phyloP scores from a whole-genome alignment of 2,888 invertebrate species.

The Anticlea derivata region DNA sequence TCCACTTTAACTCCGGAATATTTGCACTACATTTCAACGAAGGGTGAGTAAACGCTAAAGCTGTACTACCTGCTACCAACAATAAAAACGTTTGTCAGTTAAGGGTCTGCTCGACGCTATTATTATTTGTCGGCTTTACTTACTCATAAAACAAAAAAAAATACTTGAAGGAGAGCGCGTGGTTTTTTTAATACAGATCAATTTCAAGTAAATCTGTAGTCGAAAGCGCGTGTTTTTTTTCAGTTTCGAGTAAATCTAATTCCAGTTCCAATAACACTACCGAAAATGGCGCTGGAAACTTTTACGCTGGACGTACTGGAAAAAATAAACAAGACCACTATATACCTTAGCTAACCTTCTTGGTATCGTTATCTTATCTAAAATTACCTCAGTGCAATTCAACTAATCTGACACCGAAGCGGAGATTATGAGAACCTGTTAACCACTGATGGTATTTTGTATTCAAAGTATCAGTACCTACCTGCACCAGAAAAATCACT shows the following conservation, averaged over 20 bases:
- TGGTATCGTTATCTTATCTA: constrained; percentile 73
- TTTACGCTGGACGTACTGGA: background rate
- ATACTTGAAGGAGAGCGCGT: no score
- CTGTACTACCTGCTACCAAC: constrained; percentile 73
- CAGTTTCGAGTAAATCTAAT: background rate
- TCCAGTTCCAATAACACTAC: background rate
- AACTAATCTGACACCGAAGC: constrained; percentile 61
- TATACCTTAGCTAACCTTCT: constrained; percentile 48
- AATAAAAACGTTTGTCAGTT: constrained; percentile 68
- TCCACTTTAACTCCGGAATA: constrained; percentile 52
- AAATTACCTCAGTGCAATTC: constrained; percentile 53
- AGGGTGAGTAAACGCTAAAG: constrained; percentile 64
- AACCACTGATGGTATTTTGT: constrained; percentile 52
- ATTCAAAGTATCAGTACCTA: background rate
- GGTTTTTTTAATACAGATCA: no score
- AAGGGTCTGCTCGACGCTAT: constrained; percentile 52
- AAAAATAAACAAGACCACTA: constrained; percentile 38
- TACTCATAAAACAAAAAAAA: background rate
- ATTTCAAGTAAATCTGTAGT: background rate
- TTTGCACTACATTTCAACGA: constrained; percentile 55
- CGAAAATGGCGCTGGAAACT: constrained; percentile 1
- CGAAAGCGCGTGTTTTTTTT: no score
- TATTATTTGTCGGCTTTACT: constrained; percentile 25
- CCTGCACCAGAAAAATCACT: no score
- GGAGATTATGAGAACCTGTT: constrained; percentile 67